Percentiles rank a stretch among this genome's conserved stretches.
Evolutionary conservation across 1,140 invertebrate species (phyloP).

Genomic region (Diuraphis noxia): DNA sequence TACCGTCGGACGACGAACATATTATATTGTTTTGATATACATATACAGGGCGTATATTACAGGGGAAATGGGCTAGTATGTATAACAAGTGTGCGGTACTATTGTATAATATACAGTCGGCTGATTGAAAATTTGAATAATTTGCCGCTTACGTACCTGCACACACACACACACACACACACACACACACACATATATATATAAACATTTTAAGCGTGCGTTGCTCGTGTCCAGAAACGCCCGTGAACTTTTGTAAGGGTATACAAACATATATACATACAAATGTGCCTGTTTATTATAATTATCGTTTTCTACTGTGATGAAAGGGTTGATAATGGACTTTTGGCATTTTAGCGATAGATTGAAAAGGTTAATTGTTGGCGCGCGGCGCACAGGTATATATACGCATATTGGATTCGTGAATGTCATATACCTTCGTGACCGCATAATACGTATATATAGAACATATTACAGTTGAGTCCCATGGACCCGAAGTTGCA

Average conservation of each 20-base stretch:
- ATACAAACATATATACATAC: neutral
- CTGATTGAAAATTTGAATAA: slow-evolving; percentile 50
- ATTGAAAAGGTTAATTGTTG: slow-evolving; percentile 35
- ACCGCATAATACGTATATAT: neutral
- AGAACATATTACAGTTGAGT: neutral
- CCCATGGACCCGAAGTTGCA: neutral
- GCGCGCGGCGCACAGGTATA: neutral
- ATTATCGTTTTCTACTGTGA: slow-evolving; percentile 23
- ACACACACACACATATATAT: neutral
- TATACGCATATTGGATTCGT: neutral
- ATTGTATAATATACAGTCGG: neutral
- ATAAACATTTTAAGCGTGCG: neutral
- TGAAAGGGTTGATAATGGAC: slow-evolving; percentile 28
- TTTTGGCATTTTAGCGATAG: slow-evolving; percentile 6
- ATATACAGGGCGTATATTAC: neutral
- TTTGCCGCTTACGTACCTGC: slow-evolving; percentile 13
- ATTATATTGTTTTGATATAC: neutral
- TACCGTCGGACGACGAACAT: neutral
- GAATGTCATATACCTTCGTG: neutral
- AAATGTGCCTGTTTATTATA: neutral
- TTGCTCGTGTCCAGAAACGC: neutral
- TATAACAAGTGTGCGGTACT: neutral
- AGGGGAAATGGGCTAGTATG: too few species aligned
- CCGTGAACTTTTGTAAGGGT: slow-evolving; percentile 32
- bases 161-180: neutral